These are phyloP conservation scores for Tenebrio molitor DNA, from an alignment of 1,140 invertebrate genomes.

Conservation along the genomic window DNA sequence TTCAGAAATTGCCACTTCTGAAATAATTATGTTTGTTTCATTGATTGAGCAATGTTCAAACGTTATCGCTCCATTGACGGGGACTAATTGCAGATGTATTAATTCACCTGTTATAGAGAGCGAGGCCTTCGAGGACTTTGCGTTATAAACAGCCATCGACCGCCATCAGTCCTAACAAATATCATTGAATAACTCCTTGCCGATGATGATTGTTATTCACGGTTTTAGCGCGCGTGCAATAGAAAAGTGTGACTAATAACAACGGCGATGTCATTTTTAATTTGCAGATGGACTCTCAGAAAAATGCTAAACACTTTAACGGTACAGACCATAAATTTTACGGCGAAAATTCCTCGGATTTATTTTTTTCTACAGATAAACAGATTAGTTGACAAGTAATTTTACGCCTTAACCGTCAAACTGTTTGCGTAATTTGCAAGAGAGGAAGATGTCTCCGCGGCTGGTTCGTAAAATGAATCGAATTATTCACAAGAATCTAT, in stretches of 20 bases:
- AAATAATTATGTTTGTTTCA: neutral
- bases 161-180: too few species aligned
- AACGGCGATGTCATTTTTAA: too few species aligned
- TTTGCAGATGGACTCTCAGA: constrained; percentile 6
- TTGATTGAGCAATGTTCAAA: neutral
- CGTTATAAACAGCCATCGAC: neutral
- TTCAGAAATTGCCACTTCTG: neutral
- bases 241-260: constrained; percentile 5
- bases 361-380: constrained; percentile 8
- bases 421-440: too few species aligned
- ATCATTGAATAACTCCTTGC: constrained; percentile 8
- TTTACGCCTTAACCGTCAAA: neutral
- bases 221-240: neutral
- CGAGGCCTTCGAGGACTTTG: neutral
- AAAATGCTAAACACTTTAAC: constrained; percentile 23
- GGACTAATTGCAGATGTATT: constrained; percentile 16
- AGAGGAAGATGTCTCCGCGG: too few species aligned
- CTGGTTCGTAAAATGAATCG: too few species aligned
- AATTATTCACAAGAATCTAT: neutral
- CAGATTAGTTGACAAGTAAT: neutral
- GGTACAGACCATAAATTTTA: constrained; percentile 19
- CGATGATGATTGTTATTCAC: constrained; percentile 14
- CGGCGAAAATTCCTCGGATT: constrained; percentile 10
- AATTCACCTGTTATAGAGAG: constrained; percentile 33
- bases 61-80: constrained; percentile 28